These are phyloP conservation scores for Pheosia tremula DNA, from an alignment of 2,888 invertebrate species.

Conservation along the genomic window DNA sequence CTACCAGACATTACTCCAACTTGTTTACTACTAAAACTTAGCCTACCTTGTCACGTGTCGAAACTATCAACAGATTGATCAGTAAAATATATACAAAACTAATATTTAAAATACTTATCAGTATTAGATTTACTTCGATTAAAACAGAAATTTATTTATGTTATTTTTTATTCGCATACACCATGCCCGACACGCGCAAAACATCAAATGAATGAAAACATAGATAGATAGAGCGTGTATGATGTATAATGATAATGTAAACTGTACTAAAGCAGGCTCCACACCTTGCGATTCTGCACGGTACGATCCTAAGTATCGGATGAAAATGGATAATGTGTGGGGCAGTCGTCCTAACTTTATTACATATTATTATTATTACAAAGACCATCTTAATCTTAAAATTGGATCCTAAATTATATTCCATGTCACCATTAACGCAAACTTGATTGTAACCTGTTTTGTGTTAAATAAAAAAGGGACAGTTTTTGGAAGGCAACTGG, in stretches of 20 bases:
- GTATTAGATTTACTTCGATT: neutral
- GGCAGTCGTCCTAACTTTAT: too few species aligned
- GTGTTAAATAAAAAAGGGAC: too few species aligned
- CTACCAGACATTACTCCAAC: slow-evolving; percentile 64
- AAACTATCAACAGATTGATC: slow-evolving; percentile 18
- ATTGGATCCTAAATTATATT: too few species aligned
- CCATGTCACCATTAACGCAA: too few species aligned
- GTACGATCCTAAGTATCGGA: too few species aligned
- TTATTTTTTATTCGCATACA: slow-evolving; percentile 23
- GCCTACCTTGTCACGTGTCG: slow-evolving; percentile 47
- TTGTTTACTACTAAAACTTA: slow-evolving; percentile 40
- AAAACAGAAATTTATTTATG: neutral
- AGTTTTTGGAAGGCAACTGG: too few species aligned
- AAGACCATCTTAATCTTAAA: too few species aligned
- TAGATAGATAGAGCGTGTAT: slow-evolving; percentile 26
- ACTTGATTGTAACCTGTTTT: too few species aligned
- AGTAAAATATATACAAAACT: slow-evolving; percentile 9
- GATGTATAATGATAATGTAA: slow-evolving; percentile 12
- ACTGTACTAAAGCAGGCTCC: too few species aligned
- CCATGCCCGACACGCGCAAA: slow-evolving; percentile 63
- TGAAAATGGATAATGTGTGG: too few species aligned
- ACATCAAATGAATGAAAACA: slow-evolving; percentile 55
- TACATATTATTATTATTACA: too few species aligned
- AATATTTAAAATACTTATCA: slow-evolving; percentile 11
- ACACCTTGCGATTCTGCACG: too few species aligned